A percentile compares a stretch with the other conserved stretches of the same genome.
Conservation (phyloP, 2,797 vertebrate species). For the Hafferia zeledoni region DNA sequence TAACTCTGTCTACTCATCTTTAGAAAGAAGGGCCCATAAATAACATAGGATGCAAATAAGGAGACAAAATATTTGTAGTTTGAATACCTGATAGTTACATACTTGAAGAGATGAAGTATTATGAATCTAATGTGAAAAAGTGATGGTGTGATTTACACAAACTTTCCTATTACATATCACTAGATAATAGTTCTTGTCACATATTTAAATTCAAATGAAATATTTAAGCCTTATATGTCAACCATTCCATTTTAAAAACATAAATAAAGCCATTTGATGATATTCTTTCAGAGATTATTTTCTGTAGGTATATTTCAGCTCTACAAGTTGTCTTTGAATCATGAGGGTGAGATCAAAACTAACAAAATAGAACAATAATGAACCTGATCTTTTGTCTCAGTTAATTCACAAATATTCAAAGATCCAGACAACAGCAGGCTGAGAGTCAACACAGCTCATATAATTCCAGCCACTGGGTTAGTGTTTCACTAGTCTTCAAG, state of each 20-base stretch:
- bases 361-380: background rate
- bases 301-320: background rate
- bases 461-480: background rate
- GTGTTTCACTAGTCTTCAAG: background rate
- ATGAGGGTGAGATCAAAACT: background rate
- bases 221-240: background rate
- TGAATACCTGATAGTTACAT: background rate
- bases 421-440: background rate
- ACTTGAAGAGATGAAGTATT: background rate
- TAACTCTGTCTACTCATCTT: background rate
- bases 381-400: background rate
- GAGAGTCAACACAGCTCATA: background rate
- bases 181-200: background rate
- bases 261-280: background rate
- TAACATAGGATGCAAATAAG: background rate
- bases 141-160: background rate
- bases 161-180: background rate
- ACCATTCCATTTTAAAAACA: background rate
- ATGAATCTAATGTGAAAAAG: background rate
- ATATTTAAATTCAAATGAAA: background rate
- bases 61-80: background rate
- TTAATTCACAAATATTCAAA: background rate
- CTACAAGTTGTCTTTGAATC: background rate
- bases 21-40: background rate
- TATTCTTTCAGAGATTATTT: background rate